Evolutionary conservation across 2,797 vertebrate species (phyloP).

Genomic region (Anisognathus igniventris): DNA sequence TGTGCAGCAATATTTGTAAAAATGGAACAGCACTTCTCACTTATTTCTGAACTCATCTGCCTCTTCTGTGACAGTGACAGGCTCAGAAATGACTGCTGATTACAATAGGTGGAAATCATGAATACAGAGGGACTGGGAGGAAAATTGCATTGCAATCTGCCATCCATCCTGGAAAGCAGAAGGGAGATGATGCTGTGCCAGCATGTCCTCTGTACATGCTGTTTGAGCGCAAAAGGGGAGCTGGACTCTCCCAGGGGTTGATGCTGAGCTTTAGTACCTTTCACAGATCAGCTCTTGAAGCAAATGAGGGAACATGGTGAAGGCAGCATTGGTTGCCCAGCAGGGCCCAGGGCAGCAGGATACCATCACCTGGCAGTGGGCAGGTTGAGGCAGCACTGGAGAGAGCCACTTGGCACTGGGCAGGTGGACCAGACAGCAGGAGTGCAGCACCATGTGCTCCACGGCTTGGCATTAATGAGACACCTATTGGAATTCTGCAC

Average conservation of each 20-base stretch:
- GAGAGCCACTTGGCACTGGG: constrained; percentile 47
- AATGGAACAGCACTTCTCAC: not conserved
- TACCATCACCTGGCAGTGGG: constrained; percentile 35
- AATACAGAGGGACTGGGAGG: not conserved
- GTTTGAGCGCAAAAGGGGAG: not conserved
- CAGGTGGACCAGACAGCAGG: constrained; percentile 69
- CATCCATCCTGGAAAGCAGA: not conserved
- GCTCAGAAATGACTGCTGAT: not conserved
- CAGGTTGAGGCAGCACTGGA: constrained; percentile 20
- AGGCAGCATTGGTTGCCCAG: not conserved
- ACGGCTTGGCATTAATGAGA: constrained; percentile 64
- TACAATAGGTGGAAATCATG: not conserved
- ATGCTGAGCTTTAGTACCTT: not conserved
- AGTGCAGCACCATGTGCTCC: constrained; percentile 45
- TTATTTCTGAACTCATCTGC: not conserved
- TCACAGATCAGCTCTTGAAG: constrained; percentile 1
- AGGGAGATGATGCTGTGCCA: not conserved
- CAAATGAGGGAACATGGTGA: not conserved
- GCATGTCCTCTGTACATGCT: not conserved
- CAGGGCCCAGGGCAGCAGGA: constrained; percentile 26
- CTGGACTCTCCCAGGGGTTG: not conserved
- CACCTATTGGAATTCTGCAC: constrained; percentile 58
- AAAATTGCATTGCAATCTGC: constrained; percentile 11
- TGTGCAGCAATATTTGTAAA: not conserved
- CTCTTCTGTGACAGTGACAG: not conserved